phyloP scores from a whole-genome alignment of 1,140 invertebrate species.

The Diprion similis region DNA sequence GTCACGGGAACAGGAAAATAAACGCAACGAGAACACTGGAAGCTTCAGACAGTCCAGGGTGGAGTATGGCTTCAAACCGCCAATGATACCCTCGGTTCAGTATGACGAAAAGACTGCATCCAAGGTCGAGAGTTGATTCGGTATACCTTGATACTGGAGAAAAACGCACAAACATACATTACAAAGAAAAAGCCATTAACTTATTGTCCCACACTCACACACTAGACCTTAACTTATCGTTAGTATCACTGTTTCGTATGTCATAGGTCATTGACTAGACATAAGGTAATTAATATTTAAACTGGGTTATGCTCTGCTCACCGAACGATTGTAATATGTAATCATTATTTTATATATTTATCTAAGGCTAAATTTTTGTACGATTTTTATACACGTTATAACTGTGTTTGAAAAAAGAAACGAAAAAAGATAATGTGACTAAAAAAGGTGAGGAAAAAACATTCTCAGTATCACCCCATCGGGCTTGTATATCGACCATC shows the following conservation, averaged over 20 bases:
- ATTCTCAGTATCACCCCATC: no score
- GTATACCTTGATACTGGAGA: constrained; percentile 18
- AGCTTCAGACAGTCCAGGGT: constrained; percentile 71
- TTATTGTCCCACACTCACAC: neutral
- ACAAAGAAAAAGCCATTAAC: neutral
- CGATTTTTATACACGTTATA: no score
- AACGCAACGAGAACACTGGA: constrained; percentile 56
- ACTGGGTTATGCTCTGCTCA: neutral
- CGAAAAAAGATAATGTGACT: no score
- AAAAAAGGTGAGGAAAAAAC: no score
- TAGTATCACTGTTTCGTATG: neutral
- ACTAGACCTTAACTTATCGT: neutral
- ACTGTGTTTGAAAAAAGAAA: no score
- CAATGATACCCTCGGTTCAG: constrained; percentile 79
- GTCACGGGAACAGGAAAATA: constrained; percentile 48
- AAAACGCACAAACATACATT: neutral
- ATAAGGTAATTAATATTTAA: neutral
- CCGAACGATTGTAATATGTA: no score
- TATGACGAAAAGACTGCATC: constrained; percentile 69
- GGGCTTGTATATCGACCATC: no score
- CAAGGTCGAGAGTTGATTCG: constrained; percentile 50
- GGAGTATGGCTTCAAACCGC: constrained; percentile 84
- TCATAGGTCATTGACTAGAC: neutral
- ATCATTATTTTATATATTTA: no score
- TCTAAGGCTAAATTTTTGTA: no score